phyloP scores from a whole-genome alignment of 1,140 invertebrate species.

The Amphibalanus amphitrite region DNA sequence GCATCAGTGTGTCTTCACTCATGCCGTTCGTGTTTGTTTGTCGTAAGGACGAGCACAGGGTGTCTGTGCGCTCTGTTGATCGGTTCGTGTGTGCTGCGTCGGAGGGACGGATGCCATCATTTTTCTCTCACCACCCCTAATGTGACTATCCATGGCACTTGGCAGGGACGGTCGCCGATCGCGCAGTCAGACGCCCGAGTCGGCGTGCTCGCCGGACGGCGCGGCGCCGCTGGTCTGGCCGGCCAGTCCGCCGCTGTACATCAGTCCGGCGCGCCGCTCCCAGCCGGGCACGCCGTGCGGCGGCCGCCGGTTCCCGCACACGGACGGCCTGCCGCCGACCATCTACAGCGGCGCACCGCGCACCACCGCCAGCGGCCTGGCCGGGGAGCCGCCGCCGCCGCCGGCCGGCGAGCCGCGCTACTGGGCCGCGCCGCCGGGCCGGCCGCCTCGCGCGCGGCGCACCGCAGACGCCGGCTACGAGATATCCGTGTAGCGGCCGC shows the following conservation, averaged over 20 bases:
- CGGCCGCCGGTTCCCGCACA: slow-evolving; percentile 8
- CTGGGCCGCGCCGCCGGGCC: slow-evolving; percentile 11
- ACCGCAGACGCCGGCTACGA: slow-evolving; percentile 7
- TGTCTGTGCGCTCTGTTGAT: background rate
- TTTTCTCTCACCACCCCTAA: no score
- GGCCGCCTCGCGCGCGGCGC: slow-evolving; percentile 14
- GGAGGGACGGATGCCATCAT: no score
- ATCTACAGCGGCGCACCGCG: slow-evolving; percentile 16
- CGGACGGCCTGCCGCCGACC: slow-evolving; percentile 4
- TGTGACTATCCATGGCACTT: no score
- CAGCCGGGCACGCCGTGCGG: slow-evolving; percentile 4
- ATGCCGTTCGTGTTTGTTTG: no score
- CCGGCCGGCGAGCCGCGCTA: background rate
- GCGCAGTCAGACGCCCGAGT: background rate
- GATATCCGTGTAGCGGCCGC: background rate
- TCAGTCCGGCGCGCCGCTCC: slow-evolving; percentile 11
- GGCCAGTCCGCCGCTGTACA: slow-evolving; percentile 3
- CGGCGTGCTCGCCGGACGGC: slow-evolving; percentile 7
- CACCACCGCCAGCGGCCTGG: slow-evolving; percentile 17
- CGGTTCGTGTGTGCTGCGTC: background rate
- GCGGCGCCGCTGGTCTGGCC: background rate
- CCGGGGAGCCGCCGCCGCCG: slow-evolving; percentile 13
- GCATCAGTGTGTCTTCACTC: no score
- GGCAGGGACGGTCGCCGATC: slow-evolving; percentile 1
- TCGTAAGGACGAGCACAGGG: no score